A percentile compares a stretch with the other conserved stretches of the same genome.
These are phyloP conservation scores for Eupristina koningsbergeri DNA, from an alignment of 1,140 invertebrate species.

Conservation along the genomic window DNA sequence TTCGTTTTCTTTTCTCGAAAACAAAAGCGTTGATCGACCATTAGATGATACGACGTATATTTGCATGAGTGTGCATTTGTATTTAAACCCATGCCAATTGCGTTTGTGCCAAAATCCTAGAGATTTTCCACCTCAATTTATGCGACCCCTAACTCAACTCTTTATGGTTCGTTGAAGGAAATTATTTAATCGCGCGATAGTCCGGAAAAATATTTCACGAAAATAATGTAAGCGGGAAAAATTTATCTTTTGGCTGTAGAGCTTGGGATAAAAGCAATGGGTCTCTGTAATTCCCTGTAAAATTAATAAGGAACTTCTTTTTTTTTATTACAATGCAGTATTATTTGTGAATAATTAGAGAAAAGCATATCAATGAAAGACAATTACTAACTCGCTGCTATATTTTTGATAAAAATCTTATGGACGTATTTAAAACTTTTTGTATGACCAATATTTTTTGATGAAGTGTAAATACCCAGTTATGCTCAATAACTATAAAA, in stretches of 20 bases:
- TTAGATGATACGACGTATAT: neutral
- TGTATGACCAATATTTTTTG: neutral
- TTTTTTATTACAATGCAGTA: neutral
- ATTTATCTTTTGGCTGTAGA: constrained; percentile 1
- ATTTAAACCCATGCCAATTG: too few species aligned
- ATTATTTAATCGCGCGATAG: too few species aligned
- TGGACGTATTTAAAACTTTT: neutral
- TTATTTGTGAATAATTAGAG: constrained; percentile 53
- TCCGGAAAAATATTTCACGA: neutral
- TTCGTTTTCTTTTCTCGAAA: neutral
- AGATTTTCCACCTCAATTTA: too few species aligned
- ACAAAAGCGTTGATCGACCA: neutral
- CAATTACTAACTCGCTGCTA: neutral
- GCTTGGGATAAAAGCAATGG: neutral
- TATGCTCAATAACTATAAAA: neutral
- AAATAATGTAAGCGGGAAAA: neutral
- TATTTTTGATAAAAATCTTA: neutral
- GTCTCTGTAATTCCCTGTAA: neutral
- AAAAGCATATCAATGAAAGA: constrained; percentile 63
- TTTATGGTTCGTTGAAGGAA: too few species aligned
- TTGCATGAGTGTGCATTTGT: neutral
- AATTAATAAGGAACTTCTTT: neutral
- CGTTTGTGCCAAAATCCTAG: too few species aligned
- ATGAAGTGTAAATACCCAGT: neutral
- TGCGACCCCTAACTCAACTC: too few species aligned